Evolutionary conservation across 2,888 invertebrate genomes (phyloP), one percentile per base, ranked within the genome.

Genomic region (Sinodicranocentrus sp.): DNA sequence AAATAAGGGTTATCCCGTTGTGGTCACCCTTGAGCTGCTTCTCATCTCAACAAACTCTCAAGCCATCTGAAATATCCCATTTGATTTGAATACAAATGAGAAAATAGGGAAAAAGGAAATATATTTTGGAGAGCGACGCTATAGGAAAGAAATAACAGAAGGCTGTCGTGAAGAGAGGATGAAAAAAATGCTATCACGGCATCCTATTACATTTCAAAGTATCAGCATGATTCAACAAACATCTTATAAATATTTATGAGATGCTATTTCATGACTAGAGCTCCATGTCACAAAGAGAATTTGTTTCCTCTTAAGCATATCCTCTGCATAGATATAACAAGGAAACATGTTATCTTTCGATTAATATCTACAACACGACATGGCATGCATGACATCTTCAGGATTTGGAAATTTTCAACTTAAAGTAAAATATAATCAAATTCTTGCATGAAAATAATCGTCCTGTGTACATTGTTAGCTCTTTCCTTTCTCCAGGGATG

Each of bases 211-310:
- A 57, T 25, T 25, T 15, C 2, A 48, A 25, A 1, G 57, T 23
- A 57, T 13, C 13, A n/a, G 48, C 48, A 15, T 57, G 39, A 23
- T 17, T 26, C 61, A 28, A 10, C 6, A 28, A 21, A 28, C 17
- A 63, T 63, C 26, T 67, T 68, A 68, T 68, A 68, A 68, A 68
- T 68, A 68, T 68, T 68, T 68, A 68, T 68, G 67, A 68, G 67
- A 23, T n/a, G 23, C 3, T 25, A 13, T 61, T 28, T 17, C 61
- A 6, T 61, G 61, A 26, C 28, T 19, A 23, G 23, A 21, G 54
- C 21, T 19, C 19, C n/a, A 52, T 8, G 21, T 8, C 10, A 19
- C 8, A 59, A 23, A 59, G 59, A 59, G 21, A 59, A 59, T 25
- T 26, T 17, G 54, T 54, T 54, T 54, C 54, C 21, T 21, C 19